Evolutionary conservation across 1,140 invertebrate species (phyloP).

Genomic region (Globodera ellingtonae): DNA sequence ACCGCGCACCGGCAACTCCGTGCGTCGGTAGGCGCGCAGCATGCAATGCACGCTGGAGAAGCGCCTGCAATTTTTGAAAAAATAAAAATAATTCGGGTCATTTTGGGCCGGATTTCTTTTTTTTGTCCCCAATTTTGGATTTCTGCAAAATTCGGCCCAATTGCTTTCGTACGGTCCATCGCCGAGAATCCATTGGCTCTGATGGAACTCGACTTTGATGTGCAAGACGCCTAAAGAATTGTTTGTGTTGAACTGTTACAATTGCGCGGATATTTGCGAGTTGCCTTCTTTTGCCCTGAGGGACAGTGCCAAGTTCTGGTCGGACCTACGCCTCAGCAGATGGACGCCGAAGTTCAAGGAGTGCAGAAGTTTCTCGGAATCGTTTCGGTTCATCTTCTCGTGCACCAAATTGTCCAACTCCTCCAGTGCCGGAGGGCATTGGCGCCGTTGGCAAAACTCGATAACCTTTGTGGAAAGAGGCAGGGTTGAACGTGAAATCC

Average conservation of each 20-base stretch:
- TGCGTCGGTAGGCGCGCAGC: conserved; percentile 28
- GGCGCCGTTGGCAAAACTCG: background rate
- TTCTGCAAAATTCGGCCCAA: too few relatives aligned
- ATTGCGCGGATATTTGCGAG: background rate
- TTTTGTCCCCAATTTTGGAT: background rate
- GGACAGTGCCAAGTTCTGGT: conserved; percentile 33
- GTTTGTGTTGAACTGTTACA: background rate
- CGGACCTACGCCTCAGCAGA: conserved; percentile 33
- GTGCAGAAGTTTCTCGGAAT: conserved; percentile 26
- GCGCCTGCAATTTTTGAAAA: background rate
- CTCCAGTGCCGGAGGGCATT: conserved; percentile 12
- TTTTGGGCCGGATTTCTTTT: background rate
- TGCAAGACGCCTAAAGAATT: conserved; percentile 29
- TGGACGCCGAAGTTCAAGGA: conserved; percentile 27
- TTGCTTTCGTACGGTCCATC: conserved; percentile 22
- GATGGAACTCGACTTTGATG: conserved; percentile 36
- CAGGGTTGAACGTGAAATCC: background rate
- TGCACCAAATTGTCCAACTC: conserved; percentile 29
- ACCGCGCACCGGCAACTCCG: conserved; percentile 34
- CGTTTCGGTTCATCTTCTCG: conserved; percentile 29
- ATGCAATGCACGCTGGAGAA: conserved; percentile 25
- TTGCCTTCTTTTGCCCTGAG: conserved; percentile 36
- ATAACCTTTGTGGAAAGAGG: background rate
- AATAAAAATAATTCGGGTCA: background rate
- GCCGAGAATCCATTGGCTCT: conserved; percentile 33